Evolutionary conservation across 2,797 vertebrate species (phyloP), one percentile per base, ranked within the genome.

Genomic region (Microtus californicus): DNA sequence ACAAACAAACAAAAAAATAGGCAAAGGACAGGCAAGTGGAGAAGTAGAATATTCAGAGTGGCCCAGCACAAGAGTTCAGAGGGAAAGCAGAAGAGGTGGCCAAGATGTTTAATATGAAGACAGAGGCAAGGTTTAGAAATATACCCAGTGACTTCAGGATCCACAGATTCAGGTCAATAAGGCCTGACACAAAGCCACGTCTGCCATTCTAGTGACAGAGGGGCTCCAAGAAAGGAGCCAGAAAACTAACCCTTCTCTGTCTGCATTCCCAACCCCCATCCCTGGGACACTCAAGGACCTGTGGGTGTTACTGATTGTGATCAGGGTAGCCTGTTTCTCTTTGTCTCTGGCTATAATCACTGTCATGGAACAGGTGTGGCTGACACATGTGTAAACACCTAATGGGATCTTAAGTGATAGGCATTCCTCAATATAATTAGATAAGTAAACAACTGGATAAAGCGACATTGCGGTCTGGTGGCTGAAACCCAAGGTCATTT

Each of bases 381-480:
- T 92, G 76, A 83, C 61, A 56, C 56, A 95, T 89, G 74, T 91
- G 29, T 87, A 90, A 87, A 87, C 76, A 61, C 87, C 89, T 95
- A 76, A 92, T 3, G 79, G 69, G 73, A 81, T 63, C 45, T 34
- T 90, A 94, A 87, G 27, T 86, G 54, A 88, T 25, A 51, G 51
- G 45, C 45, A 61, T 93, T 85, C 87, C 59, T 97, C 81, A 63
- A 59, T 83, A 67, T 83, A 95, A 95, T 88, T 92, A 76, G 11
- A 9, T 89, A 95, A 79, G 48, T 80, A 95, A 95, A 96, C 95
- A 71, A 96, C 83, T 69, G 73, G 87, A 93, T 79, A 94, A 93
- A 48, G 34, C 56, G 80, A 65, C 37, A 65, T 21, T 21, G 56
- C 2, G 19, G 1, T 45, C 85, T 9, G 12, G 17, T 65, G 14